Evolutionary conservation across 2,888 invertebrate genomes (phyloP), one percentile per base, ranked within the genome.

Genomic region (Pammene aurita): DNA sequence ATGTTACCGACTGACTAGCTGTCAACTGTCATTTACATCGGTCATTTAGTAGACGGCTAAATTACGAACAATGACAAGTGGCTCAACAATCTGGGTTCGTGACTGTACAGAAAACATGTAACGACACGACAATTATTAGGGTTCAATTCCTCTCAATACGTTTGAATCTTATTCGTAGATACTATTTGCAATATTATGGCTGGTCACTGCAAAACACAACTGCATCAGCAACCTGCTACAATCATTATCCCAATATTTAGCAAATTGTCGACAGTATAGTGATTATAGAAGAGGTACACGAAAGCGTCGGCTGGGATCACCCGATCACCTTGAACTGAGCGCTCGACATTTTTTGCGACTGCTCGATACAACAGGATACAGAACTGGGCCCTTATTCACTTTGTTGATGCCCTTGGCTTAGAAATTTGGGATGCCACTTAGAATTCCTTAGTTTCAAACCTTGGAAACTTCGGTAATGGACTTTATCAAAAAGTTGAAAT

Each of bases 241-340:
- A 41, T 48, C 42, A 54, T n/a, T 34, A 38, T 65, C 46, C 14
- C 46, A 55, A 67, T 48, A 13, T 62, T 18, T 50, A 16, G 34
- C 52, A 10, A 60, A 60, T 55, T 69, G 41, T 65, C 54, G 7
- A 34, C 46, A 38, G 14, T 11, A 50, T 61, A 66, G 16, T 34
- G 50, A 52, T 57, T 48, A 46, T 63, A 42, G 67, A 70, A 57
- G 57, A 56, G 70, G 56, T 41, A 44, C 34, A 16, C 62, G 60
- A 67, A 52, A 66, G 72, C 76, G 78, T 75, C 78, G 78, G 71
- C 78, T 82, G 84, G 89, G 83, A 89, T 80, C 86, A 87, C 88
- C 85, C 80, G 92, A 82, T 92, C 72, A 84, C 92, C 92, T 92
- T 92, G 92, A 92, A 92, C 92, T 83, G 78, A 75, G 77, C 84